phyloP scores from a whole-genome alignment of 2,113 vertebrate species.

The Phalacrocorax pelagicus region DNA sequence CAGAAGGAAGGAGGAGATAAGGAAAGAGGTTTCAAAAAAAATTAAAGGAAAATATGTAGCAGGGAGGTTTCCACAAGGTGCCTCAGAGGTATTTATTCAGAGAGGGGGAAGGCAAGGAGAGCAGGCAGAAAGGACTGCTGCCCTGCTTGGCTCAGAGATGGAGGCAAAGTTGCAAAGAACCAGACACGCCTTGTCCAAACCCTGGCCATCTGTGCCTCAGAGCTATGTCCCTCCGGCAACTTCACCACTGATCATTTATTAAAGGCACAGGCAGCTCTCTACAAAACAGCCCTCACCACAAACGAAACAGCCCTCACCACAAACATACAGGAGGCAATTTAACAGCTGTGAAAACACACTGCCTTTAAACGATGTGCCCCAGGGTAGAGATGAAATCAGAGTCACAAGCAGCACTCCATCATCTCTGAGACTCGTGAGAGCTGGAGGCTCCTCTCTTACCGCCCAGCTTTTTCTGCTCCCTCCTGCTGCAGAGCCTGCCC shows the following conservation, averaged over 20 bases:
- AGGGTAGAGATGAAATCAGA: conserved; percentile 14
- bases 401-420: neutral
- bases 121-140: neutral
- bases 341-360: neutral
- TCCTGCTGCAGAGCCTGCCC: neutral
- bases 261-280: neutral
- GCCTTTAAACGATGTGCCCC: neutral
- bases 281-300: neutral
- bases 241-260: neutral
- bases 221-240: neutral
- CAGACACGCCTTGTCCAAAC: neutral
- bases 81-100: conserved; percentile 30
- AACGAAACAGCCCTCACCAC: neutral
- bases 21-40: neutral
- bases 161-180: neutral
- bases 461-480: neutral
- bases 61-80: conserved; percentile 17
- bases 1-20: conserved; percentile 19
- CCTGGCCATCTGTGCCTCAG: neutral
- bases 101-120: neutral
- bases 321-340: neutral
- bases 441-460: neutral
- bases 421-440: neutral
- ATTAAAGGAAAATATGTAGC: conserved; percentile 6
- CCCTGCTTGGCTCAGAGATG: neutral